phyloP scores from a whole-genome alignment of 1,140 invertebrate genomes.

The Eumaeus atala region DNA sequence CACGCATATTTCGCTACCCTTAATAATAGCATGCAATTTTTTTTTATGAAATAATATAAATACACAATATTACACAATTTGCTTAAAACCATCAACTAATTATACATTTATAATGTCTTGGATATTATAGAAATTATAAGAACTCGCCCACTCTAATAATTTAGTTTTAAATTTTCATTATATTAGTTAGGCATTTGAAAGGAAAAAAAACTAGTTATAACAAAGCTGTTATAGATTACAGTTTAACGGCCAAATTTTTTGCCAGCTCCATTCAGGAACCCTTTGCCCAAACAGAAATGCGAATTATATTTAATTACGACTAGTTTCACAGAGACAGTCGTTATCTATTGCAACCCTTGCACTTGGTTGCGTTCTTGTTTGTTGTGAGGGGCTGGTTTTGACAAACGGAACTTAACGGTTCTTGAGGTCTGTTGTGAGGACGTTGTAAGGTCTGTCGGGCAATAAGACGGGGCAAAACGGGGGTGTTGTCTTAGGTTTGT shows the following conservation, averaged over 20 bases:
- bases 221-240: constrained; percentile 10
- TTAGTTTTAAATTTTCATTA: too few species aligned
- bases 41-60: too few species aligned
- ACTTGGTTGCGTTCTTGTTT: constrained; percentile 37
- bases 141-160: too few species aligned
- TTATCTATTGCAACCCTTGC: constrained; percentile 67
- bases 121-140: too few species aligned
- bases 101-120: too few species aligned
- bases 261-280: background rate
- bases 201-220: background rate
- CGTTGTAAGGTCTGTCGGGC: constrained; percentile 25
- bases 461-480: constrained; percentile 62
- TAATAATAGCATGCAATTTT: too few species aligned
- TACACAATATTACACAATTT: too few species aligned
- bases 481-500: constrained; percentile 49
- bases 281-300: background rate
- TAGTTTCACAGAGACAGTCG: constrained; percentile 51
- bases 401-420: constrained; percentile 67
- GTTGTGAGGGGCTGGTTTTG: constrained; percentile 43
- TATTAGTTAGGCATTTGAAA: background rate
- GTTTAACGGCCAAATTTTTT: background rate
- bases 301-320: constrained; percentile 35
- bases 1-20: too few species aligned
- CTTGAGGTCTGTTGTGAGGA: constrained; percentile 47
- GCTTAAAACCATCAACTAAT: too few species aligned